These are phyloP conservation scores for Leptatherina wallacei DNA, from an alignment of 2,797 vertebrate genomes.

Conservation along the genomic window DNA sequence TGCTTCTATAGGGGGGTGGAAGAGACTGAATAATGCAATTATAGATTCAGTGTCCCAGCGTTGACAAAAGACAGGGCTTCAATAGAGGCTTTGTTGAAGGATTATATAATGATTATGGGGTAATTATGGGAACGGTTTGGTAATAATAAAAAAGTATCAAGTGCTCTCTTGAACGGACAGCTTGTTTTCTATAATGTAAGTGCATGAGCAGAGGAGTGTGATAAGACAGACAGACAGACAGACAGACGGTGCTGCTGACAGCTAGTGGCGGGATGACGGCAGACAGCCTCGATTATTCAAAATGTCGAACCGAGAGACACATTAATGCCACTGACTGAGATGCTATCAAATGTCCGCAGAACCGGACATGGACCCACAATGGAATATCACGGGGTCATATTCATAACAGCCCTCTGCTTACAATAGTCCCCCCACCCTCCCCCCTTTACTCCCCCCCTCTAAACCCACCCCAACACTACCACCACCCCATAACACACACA, in stretches of 20 bases:
- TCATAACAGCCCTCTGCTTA: constrained; percentile 49
- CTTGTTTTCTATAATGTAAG: constrained; percentile 89
- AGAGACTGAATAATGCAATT: constrained; percentile 93
- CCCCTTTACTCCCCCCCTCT: too few species aligned
- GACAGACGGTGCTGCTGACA: constrained; percentile 84
- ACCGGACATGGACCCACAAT: constrained; percentile 86
- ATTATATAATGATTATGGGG: constrained; percentile 99
- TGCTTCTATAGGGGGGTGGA: constrained; percentile 85
- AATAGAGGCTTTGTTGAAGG: constrained; percentile 98
- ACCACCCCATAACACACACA: constrained; percentile 2
- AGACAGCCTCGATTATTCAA: constrained; percentile 92
- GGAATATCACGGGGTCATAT: constrained; percentile 68
- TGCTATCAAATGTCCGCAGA: constrained; percentile 86
- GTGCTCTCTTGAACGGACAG: constrained; percentile 87
- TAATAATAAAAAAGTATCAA: constrained; percentile 95
- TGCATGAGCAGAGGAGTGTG: constrained; percentile 84
- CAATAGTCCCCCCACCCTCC: not conserved
- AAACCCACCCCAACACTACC: not conserved
- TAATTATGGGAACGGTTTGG: constrained; percentile 96
- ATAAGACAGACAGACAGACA: constrained; percentile 78
- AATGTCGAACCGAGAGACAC: constrained; percentile 88
- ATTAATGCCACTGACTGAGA: constrained; percentile 89
- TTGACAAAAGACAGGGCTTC: constrained; percentile 97
- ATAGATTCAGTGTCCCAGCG: constrained; percentile 95
- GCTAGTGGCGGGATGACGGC: constrained; percentile 87